Conservation (phyloP, 1,140 invertebrate genomes). For the Phocides pigmalion region DNA sequence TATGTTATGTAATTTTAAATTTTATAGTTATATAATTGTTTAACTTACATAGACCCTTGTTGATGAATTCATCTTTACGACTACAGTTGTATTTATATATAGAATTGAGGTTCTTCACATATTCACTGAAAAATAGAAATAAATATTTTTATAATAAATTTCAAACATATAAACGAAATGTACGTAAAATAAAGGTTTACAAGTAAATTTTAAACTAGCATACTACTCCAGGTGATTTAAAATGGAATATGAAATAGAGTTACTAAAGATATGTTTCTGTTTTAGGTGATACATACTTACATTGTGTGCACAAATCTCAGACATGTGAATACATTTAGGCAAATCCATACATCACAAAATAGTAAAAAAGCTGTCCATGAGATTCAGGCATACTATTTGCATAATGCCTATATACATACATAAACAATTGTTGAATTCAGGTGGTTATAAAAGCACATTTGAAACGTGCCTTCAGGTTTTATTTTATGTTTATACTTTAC, state of each 20-base stretch:
- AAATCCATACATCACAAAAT: not conserved
- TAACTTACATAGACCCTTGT: slow-evolving; percentile 90
- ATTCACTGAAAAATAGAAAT: slow-evolving; percentile 87
- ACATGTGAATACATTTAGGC: not conserved
- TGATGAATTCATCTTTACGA: slow-evolving; percentile 91
- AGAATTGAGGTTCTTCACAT: slow-evolving; percentile 88
- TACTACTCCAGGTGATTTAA: not conserved
- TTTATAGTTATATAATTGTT: not conserved
- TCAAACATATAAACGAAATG: too few species aligned
- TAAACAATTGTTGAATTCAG: slow-evolving; percentile 19
- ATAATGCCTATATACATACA: slow-evolving; percentile 10
- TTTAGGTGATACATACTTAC: not conserved
- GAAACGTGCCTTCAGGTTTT: not conserved
- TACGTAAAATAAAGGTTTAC: not conserved
- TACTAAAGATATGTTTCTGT: not conserved
- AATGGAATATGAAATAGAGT: not conserved
- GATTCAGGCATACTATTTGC: slow-evolving; percentile 19
- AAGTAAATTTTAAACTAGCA: not conserved
- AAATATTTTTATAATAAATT: too few species aligned
- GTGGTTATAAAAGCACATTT: not conserved
- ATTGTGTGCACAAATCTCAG: not conserved
- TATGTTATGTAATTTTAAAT: not conserved
- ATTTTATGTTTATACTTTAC: not conserved
- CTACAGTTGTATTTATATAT: slow-evolving; percentile 91
- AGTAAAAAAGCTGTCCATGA: not conserved